phyloP scores from a whole-genome alignment of 2,797 vertebrate genomes.

The Sarcophilus harrisii region DNA sequence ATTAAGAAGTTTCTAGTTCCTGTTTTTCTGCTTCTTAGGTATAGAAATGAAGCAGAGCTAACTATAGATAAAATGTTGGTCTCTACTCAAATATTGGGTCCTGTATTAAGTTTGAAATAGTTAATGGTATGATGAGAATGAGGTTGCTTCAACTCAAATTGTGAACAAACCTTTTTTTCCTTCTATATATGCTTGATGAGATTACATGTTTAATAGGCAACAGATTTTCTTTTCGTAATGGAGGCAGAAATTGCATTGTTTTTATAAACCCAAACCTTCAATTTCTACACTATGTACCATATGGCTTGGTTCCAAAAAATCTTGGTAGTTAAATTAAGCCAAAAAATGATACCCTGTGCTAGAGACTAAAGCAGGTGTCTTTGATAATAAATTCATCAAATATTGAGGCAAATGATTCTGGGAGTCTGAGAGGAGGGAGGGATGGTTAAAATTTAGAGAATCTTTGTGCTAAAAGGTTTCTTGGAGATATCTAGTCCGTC shows the following conservation, averaged over 20 bases:
- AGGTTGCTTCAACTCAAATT: conserved; percentile 1
- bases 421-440: not conserved
- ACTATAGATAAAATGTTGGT: not conserved
- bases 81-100: not conserved
- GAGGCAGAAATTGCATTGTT: conserved; percentile 41
- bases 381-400: not conserved
- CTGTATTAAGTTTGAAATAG: conserved; percentile 31
- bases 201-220: not conserved
- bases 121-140: not conserved
- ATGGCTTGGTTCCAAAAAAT: not conserved
- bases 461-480: not conserved
- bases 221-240: not conserved
- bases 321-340: not conserved
- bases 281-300: not conserved
- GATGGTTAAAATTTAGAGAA: not conserved
- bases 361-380: not conserved
- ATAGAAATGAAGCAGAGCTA: not conserved
- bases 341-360: not conserved
- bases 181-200: not conserved
- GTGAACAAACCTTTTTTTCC: not conserved
- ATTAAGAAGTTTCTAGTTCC: not conserved
- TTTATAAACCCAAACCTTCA: conserved; percentile 28
- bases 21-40: not conserved
- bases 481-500: not conserved
- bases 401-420: not conserved